Evolutionary conservation across 2,888 invertebrate species (phyloP).

Genomic region (Eristalis intricaria): DNA sequence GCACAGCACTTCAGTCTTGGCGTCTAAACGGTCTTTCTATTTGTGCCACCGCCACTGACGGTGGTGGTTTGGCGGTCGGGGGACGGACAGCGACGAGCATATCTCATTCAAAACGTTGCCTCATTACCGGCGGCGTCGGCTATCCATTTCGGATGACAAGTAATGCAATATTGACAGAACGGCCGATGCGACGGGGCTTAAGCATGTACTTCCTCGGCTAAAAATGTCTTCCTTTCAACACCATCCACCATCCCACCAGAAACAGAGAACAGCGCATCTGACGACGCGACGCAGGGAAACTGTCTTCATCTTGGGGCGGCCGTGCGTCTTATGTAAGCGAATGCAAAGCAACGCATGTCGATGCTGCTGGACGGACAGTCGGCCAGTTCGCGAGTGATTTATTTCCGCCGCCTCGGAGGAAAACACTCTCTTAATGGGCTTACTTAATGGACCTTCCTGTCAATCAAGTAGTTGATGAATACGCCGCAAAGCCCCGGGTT

Average conservation of each 20-base stretch:
- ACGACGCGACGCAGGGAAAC: not conserved
- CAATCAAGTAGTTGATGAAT: constrained; percentile 61
- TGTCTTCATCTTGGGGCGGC: constrained; percentile 4
- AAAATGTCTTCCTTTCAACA: not conserved
- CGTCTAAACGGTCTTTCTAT: constrained; percentile 37
- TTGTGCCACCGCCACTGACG: not conserved
- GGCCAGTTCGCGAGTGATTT: constrained; percentile 42
- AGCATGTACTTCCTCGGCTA: constrained; percentile 1
- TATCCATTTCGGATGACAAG: constrained; percentile 54
- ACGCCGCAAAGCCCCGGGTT: constrained; percentile 14
- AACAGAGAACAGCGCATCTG: constrained; percentile 22
- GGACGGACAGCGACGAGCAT: constrained; percentile 2
- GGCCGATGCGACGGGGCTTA: not conserved
- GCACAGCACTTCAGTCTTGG: constrained; percentile 39
- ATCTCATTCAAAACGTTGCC: constrained; percentile 51
- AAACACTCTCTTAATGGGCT: constrained; percentile 48
- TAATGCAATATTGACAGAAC: constrained; percentile 33
- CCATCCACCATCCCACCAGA: not conserved
- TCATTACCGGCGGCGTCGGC: constrained; percentile 35
- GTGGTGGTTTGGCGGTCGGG: not conserved
- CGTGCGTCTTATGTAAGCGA: constrained; percentile 39
- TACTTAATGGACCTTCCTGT: constrained; percentile 67
- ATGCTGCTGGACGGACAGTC: not conserved
- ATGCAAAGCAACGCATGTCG: constrained; percentile 33
- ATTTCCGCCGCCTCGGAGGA: constrained; percentile 54